These are phyloP conservation scores for Aspiorhynchus laticeps DNA, from an alignment of 2,113 vertebrate species.

Conservation along the genomic window DNA sequence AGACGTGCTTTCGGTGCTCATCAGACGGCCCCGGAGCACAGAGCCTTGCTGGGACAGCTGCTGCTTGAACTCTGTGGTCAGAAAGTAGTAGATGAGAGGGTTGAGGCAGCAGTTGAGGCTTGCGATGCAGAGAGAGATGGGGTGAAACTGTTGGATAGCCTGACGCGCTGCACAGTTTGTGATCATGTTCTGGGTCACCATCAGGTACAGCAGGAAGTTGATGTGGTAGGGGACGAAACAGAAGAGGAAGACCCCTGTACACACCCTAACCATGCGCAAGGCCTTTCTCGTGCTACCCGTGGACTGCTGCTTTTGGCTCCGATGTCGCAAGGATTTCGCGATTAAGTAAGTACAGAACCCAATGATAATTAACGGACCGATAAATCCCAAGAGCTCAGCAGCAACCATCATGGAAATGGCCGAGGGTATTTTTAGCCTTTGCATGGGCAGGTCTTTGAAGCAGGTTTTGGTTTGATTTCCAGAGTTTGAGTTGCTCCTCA, in stretches of 20 bases:
- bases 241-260: constrained; percentile 84
- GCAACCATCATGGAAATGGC: constrained; percentile 70
- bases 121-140: constrained; percentile 86
- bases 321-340: constrained; percentile 72
- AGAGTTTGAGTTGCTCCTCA: constrained; percentile 67
- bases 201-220: constrained; percentile 87
- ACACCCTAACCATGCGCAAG: constrained; percentile 84
- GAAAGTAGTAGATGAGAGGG: constrained; percentile 93
- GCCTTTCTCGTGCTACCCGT: constrained; percentile 76
- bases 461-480: constrained; percentile 63
- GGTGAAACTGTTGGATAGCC: constrained; percentile 79
- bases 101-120: constrained; percentile 92
- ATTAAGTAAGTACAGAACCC: constrained; percentile 83
- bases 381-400: constrained; percentile 84
- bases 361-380: constrained; percentile 79
- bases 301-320: constrained; percentile 54
- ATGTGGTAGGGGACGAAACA: constrained; percentile 93
- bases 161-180: constrained; percentile 69
- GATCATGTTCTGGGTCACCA: constrained; percentile 81
- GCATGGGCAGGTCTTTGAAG: constrained; percentile 86
- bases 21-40: constrained; percentile 76
- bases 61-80: constrained; percentile 88
- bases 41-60: constrained; percentile 75
- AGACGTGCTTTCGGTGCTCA: constrained; percentile 85
- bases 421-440: constrained; percentile 54